Evolutionary conservation across 1,140 invertebrate genomes (phyloP).

Genomic region (Riptortus pedestris): DNA sequence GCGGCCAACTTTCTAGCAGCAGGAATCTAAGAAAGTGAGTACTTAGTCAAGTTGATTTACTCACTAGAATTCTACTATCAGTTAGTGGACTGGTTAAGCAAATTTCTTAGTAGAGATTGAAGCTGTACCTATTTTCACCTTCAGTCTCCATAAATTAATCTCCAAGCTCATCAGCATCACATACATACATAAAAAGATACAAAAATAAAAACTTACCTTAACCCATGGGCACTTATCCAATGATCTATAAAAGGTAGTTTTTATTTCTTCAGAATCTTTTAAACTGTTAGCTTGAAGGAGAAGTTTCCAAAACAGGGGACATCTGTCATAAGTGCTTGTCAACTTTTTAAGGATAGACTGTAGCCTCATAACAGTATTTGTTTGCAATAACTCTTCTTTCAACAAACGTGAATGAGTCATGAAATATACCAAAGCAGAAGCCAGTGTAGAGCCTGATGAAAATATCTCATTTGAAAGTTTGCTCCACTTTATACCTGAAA

Average conservation of each 20-base stretch:
- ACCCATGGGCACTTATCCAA: constrained; percentile 58
- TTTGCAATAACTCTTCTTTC: constrained; percentile 22
- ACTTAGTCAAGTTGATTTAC: no score
- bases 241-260: constrained; percentile 42
- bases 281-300: constrained; percentile 44
- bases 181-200: not conserved
- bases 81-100: not conserved
- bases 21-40: no score
- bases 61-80: no score
- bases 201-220: constrained; percentile 38
- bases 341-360: constrained; percentile 34
- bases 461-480: not conserved
- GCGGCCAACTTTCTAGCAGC: no score
- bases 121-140: no score
- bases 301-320: constrained; percentile 47
- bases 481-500: not conserved
- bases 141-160: not conserved
- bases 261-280: constrained; percentile 34
- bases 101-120: not conserved
- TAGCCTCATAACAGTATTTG: not conserved
- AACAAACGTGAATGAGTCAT: not conserved
- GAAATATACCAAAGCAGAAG: constrained; percentile 5
- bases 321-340: constrained; percentile 37
- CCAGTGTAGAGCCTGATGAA: not conserved
- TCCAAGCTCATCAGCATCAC: not conserved